A percentile compares a stretch with the other conserved stretches of the same genome.
phyloP scores from a whole-genome alignment of 2,888 invertebrate genomes.

The Strigamia crassipes region DNA sequence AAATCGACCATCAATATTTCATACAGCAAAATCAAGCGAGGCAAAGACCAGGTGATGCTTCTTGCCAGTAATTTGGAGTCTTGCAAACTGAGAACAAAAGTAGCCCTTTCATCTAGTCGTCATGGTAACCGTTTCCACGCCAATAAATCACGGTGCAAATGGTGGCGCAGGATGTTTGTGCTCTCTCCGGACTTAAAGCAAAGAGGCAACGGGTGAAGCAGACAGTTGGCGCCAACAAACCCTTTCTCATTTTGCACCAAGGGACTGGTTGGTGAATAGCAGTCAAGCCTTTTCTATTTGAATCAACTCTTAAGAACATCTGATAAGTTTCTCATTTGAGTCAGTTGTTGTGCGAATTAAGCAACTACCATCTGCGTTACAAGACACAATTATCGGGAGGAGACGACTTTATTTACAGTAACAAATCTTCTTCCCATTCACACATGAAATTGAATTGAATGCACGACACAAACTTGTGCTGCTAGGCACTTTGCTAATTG shows the following conservation, averaged over 20 bases:
- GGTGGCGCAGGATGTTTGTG: constrained; percentile 18
- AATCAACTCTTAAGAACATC: constrained; percentile 12
- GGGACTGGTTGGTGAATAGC: background rate
- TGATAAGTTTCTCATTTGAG: background rate
- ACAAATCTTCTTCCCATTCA: constrained; percentile 13
- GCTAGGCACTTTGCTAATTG: background rate
- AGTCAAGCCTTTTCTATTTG: background rate
- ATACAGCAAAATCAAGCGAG: background rate
- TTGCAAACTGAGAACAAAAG: constrained; percentile 1
- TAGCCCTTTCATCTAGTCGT: constrained; percentile 10
- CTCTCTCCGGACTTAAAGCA: constrained; percentile 21
- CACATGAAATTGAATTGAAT: constrained; percentile 15
- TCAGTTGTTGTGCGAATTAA: background rate
- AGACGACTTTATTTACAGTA: background rate
- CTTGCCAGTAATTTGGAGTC: background rate
- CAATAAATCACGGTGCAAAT: constrained; percentile 24
- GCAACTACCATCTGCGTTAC: constrained; percentile 23
- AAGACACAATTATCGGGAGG: background rate
- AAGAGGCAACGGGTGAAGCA: constrained; percentile 30
- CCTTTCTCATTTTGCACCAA: background rate
- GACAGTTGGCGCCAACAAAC: constrained; percentile 25
- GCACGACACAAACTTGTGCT: background rate
- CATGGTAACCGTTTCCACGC: constrained; percentile 10
- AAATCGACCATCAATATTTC: background rate
- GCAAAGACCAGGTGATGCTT: constrained; percentile 19